phyloP scores from a whole-genome alignment of 1,140 invertebrate species.

The Brachionus angularis region DNA sequence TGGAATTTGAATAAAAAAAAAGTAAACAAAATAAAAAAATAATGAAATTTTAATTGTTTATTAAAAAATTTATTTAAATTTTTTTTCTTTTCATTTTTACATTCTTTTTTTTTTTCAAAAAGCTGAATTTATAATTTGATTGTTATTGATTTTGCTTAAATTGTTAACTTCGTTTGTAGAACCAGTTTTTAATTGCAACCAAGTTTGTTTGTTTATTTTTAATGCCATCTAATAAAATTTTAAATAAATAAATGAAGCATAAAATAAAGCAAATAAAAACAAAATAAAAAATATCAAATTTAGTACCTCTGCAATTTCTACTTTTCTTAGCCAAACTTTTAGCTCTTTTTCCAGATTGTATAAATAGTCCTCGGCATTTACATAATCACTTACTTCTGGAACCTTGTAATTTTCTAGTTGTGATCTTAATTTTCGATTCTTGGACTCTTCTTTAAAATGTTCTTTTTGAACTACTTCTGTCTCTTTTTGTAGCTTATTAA shows the following conservation, averaged over 20 bases:
- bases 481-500: conserved; percentile 30
- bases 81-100: neutral
- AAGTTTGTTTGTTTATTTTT: conserved; percentile 45
- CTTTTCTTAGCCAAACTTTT: conserved; percentile 58
- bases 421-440: conserved; percentile 53
- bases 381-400: conserved; percentile 58
- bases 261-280: neutral
- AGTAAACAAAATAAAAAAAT: too few species aligned
- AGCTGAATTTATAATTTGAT: neutral
- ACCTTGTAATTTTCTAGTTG: conserved; percentile 55
- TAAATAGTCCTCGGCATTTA: conserved; percentile 54
- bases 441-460: conserved; percentile 53
- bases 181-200: conserved; percentile 8
- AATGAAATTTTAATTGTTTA: too few species aligned
- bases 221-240: conserved; percentile 54
- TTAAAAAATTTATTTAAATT: neutral
- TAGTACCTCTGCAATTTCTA: conserved; percentile 58
- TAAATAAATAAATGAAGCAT: too few species aligned
- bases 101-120: neutral
- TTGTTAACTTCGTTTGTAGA: neutral
- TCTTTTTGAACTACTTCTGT: conserved; percentile 48
- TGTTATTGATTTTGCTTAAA: conserved; percentile 15
- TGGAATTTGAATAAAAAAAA: too few species aligned
- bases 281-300: neutral
- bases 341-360: conserved; percentile 57